phyloP scores from a whole-genome alignment of 2,113 vertebrate genomes.

The Xyliphius kryptos region DNA sequence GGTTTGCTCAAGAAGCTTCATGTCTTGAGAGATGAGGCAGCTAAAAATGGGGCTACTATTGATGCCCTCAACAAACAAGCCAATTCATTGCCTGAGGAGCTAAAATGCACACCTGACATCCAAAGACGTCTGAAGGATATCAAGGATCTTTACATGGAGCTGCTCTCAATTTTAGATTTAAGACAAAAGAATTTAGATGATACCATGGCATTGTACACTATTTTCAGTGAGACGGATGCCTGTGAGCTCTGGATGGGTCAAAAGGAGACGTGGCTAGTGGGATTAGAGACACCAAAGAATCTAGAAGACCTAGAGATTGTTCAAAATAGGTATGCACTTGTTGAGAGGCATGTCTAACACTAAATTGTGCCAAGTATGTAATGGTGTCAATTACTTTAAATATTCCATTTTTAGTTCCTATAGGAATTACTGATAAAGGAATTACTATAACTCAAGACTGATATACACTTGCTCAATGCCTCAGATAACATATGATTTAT shows the following conservation, averaged over 20 bases:
- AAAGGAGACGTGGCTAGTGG: slow-evolving; percentile 89
- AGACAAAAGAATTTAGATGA: slow-evolving; percentile 80
- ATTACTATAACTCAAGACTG: too few relatives aligned
- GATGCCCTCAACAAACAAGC: slow-evolving; percentile 73
- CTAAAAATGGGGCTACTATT: slow-evolving; percentile 67
- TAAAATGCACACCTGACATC: slow-evolving; percentile 77
- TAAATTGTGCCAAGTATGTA: slow-evolving; percentile 15
- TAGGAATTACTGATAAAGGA: slow-evolving; percentile 6
- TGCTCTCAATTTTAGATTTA: slow-evolving; percentile 71
- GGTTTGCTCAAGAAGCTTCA: slow-evolving; percentile 76
- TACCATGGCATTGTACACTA: slow-evolving; percentile 80
- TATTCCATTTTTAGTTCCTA: slow-evolving; percentile 3
- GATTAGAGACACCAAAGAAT: slow-evolving; percentile 78
- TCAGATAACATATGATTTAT: too few relatives aligned
- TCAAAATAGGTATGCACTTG: slow-evolving; percentile 77
- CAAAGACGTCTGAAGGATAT: slow-evolving; percentile 72
- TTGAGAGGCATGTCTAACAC: too few relatives aligned
- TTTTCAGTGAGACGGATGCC: slow-evolving; percentile 89
- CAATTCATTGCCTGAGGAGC: slow-evolving; percentile 75
- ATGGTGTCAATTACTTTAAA: slow-evolving; percentile 2
- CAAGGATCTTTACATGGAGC: slow-evolving; percentile 74
- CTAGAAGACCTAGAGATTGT: slow-evolving; percentile 92
- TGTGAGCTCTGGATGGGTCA: slow-evolving; percentile 93
- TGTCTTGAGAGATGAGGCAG: slow-evolving; percentile 73
- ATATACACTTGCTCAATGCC: too few relatives aligned